Evolutionary conservation across 2,888 invertebrate species (phyloP), one percentile per base, ranked within the genome.

Genomic region (Apamea sordens): DNA sequence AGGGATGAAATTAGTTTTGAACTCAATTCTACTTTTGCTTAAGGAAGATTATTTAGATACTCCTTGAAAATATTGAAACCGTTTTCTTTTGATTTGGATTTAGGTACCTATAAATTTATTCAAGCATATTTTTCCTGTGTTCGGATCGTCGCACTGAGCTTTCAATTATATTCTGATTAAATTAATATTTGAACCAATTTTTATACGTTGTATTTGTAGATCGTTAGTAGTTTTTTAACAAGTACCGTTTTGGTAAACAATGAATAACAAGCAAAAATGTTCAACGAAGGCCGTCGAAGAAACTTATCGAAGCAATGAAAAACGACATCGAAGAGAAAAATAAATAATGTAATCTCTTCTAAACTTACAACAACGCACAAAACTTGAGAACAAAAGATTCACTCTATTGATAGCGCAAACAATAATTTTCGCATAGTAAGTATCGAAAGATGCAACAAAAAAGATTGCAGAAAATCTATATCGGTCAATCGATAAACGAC

Each of bases 321-420:
- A 69, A 47, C 13, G n/a, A 69, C 24, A 32, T 68, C 69, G 65
- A 73, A 80, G 53, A 72, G 47, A 65, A 76, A 75, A 73, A 71
- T 32, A 78, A 47, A 70, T 73, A 72, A 64, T 59, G n/a, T 72
- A 24, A 68, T 71, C 50, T 72, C 53, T 64, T 63, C 11, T 63
- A 36, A 44, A 72, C 28, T 53, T 41, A 28, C 4, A 36, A 32
- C 8, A 44, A 47, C 18, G 7, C 18, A 64, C 0, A 59, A 32
- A 18, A 28, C 28, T 11, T 24, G 18, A 75, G 0, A 59, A 21
- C 73, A 70, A 78, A 77, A 68, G 73, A 72, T 77, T 50, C 53
- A 63, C 28, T 41, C 2, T 28, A 6, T 53, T 21, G 47, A 18
- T 41, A 28, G 21, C 4, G 73, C 32, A 61, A 28, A 59, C 72